Percentiles rank a stretch among this genome's conserved stretches.
Evolutionary conservation across 1,140 invertebrate species (phyloP).

Genomic region (Mylabris phalerata): DNA sequence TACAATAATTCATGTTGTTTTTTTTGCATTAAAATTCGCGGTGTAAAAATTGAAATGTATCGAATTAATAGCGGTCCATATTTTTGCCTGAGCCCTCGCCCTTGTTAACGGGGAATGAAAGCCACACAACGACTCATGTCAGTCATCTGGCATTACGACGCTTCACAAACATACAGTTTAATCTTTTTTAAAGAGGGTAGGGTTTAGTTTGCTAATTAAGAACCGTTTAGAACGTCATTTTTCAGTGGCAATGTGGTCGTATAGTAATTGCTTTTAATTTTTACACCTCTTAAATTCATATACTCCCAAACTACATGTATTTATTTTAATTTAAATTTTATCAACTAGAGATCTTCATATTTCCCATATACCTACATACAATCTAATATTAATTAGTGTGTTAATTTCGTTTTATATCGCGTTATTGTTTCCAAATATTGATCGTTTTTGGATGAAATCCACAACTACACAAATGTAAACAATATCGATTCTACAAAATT

Average conservation of each 20-base stretch:
- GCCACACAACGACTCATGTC: conserved; percentile 33
- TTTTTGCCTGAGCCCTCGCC: conserved; percentile 24
- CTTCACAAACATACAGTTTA: conserved; percentile 42
- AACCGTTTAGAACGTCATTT: conserved; percentile 42
- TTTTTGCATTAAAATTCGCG: too few relatives aligned
- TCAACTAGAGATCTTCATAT: too few relatives aligned
- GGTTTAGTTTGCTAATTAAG: conserved; percentile 42
- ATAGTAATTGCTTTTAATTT: conserved; percentile 23
- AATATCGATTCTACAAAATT: conserved; percentile 40
- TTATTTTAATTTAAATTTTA: too few relatives aligned
- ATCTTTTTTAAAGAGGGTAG: conserved; percentile 42
- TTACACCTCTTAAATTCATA: conserved; percentile 16
- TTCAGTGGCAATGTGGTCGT: conserved; percentile 22
- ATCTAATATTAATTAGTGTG: too few relatives aligned
- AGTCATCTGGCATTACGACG: conserved; percentile 39
- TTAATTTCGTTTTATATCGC: too few relatives aligned
- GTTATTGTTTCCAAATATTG: too few relatives aligned
- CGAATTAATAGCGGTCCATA: conserved; percentile 29
- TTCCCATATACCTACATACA: too few relatives aligned
- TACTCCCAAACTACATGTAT: not conserved
- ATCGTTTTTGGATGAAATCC: too few relatives aligned
- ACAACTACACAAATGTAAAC: conserved; percentile 31
- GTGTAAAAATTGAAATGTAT: conserved; percentile 25
- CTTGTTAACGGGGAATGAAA: conserved; percentile 16
- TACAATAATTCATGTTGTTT: too few relatives aligned